Evolutionary conservation across 2,797 vertebrate species (phyloP).

Genomic region (Rachycentron canadum): DNA sequence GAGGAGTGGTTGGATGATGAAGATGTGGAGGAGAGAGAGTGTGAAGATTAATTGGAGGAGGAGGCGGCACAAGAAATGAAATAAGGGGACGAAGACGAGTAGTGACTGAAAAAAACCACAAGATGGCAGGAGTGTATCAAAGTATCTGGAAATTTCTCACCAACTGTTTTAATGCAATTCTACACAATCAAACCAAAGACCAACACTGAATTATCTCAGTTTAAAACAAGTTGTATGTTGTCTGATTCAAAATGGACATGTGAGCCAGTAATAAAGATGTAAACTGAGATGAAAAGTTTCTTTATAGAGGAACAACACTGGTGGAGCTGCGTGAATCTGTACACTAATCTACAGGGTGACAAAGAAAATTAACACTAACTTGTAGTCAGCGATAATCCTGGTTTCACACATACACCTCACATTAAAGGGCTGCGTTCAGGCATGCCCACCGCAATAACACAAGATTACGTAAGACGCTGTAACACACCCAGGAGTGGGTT

Average conservation of each 20-base stretch:
- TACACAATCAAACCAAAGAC: neutral
- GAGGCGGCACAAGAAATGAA: neutral
- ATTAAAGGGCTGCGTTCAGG: constrained; percentile 45
- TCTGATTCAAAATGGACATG: neutral
- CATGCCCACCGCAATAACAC: constrained; percentile 63
- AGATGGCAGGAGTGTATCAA: constrained; percentile 66
- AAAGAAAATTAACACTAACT: constrained; percentile 2
- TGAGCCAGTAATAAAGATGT: neutral
- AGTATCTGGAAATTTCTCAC: neutral
- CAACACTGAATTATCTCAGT: neutral
- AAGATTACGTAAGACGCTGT: constrained; percentile 61
- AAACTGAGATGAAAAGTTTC: neutral
- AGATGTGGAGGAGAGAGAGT: neutral
- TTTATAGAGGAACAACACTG: neutral
- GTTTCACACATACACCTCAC: constrained; percentile 22
- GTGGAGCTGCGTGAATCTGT: neutral
- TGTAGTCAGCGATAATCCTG: neutral
- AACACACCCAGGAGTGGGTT: constrained; percentile 65
- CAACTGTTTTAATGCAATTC: neutral
- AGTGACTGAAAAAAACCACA: constrained; percentile 52
- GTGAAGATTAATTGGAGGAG: neutral
- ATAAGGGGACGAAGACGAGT: neutral
- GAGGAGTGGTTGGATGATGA: neutral
- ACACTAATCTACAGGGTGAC: neutral
- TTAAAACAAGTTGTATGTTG: neutral